Conservation (phyloP, 2,888 invertebrate species). For the Flabesymbios commensalis region DNA sequence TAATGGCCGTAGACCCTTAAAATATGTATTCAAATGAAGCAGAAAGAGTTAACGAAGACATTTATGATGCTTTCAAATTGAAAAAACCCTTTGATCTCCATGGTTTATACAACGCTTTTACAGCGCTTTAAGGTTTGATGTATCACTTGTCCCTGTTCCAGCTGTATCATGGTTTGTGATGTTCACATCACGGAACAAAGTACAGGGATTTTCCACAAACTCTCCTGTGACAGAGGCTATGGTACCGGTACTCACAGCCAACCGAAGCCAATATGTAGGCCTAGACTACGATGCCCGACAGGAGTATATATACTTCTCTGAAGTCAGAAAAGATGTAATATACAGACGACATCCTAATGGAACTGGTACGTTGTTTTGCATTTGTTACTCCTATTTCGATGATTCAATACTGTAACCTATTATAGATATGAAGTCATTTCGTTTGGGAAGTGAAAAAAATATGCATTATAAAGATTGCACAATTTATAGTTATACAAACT, state of each 20-base stretch:
- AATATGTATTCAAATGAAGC: not conserved
- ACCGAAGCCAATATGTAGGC: constrained; percentile 93
- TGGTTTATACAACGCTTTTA: too few species aligned
- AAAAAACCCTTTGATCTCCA: too few species aligned
- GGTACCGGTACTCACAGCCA: constrained; percentile 85
- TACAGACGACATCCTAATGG: constrained; percentile 71
- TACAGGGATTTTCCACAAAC: constrained; percentile 22
- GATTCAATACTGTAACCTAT: too few species aligned
- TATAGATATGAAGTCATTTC: too few species aligned
- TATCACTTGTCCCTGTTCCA: constrained; percentile 39
- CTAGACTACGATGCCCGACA: constrained; percentile 88
- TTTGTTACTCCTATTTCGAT: too few species aligned
- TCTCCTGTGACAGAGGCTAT: constrained; percentile 72
- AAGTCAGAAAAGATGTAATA: constrained; percentile 72
- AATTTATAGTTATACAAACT: too few species aligned
- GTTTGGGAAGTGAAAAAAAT: too few species aligned
- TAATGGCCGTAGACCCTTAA: too few species aligned
- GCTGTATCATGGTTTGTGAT: constrained; percentile 86
- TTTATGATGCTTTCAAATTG: too few species aligned
- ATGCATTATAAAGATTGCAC: too few species aligned
- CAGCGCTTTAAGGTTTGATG: not conserved
- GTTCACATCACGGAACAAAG: constrained; percentile 91
- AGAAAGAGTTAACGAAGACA: not conserved
- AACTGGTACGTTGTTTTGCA: constrained; percentile 60
- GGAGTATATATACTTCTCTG: constrained; percentile 94